Percentiles rank a stretch among this genome's conserved stretches.
These are phyloP conservation scores for Crambe crambe DNA, from an alignment of 37 sponge, comb jelly and placozoan genomes.

Conservation along the genomic window DNA sequence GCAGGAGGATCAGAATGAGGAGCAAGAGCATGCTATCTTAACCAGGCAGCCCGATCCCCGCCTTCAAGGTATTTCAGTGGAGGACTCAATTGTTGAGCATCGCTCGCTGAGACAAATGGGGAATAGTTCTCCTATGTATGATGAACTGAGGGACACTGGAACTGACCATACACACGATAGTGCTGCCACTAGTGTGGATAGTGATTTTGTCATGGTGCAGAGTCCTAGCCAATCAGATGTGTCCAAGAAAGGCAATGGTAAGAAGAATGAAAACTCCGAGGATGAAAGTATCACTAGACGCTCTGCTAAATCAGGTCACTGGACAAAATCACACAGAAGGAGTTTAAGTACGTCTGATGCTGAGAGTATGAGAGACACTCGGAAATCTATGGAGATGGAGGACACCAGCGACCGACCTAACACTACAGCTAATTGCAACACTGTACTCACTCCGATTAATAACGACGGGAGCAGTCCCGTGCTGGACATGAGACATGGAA, in stretches of 20 bases:
- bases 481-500: background rate
- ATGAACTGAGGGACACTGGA: conserved; percentile 1
- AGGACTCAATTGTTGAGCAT: conserved; percentile 16
- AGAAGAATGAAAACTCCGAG: background rate
- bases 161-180: background rate
- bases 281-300: background rate
- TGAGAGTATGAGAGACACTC: background rate
- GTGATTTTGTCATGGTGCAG: conserved; percentile 9
- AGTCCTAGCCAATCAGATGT: background rate
- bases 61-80: background rate
- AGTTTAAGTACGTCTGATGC: conserved; percentile 32
- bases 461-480: background rate
- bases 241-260: background rate
- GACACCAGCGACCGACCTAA: background rate
- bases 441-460: background rate
- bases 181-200: background rate
- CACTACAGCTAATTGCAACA: background rate
- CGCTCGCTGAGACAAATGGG: conserved; percentile 4
- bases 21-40: background rate
- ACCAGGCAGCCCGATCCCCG: background rate
- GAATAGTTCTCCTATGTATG: background rate
- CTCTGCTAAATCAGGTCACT: background rate
- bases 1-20: background rate
- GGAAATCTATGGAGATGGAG: background rate
- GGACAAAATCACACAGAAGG: conserved; percentile 14